A percentile compares a stretch with the other conserved stretches of the same genome.
These are phyloP conservation scores for Phalacrocorax brasilianus DNA, from an alignment of 2,113 vertebrate species.

Conservation along the genomic window DNA sequence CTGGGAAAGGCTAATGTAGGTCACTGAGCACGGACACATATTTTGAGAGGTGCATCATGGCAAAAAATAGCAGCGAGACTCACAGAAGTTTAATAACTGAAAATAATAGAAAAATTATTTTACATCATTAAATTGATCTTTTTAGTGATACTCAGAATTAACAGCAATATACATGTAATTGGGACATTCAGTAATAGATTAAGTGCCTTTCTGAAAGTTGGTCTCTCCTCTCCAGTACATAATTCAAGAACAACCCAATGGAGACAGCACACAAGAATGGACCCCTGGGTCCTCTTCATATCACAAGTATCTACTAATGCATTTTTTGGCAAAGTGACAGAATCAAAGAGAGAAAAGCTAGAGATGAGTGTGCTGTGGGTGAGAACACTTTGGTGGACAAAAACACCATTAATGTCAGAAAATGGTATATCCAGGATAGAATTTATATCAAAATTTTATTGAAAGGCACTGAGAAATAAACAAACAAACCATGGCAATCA, in stretches of 20 bases:
- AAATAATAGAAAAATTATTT: not conserved
- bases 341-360: not conserved
- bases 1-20: not conserved
- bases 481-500: not conserved
- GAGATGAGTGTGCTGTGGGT: not conserved
- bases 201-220: not conserved
- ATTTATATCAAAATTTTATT: not conserved
- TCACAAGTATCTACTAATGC: not conserved
- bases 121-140: rapidly evolving
- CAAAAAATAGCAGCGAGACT: not conserved
- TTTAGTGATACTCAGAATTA: not conserved
- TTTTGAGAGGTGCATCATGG: not conserved
- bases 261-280: not conserved
- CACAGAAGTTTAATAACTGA: not conserved
- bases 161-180: not conserved
- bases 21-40: not conserved
- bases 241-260: not conserved
- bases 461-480: not conserved
- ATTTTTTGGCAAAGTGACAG: slow-evolving; percentile 30
- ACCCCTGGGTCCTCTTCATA: not conserved
- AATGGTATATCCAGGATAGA: not conserved
- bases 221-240: not conserved
- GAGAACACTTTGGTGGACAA: not conserved
- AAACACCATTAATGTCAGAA: not conserved
- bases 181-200: not conserved